These are phyloP conservation scores for Phymastichus coffea DNA, from an alignment of 1,140 invertebrate species.

Conservation along the genomic window DNA sequence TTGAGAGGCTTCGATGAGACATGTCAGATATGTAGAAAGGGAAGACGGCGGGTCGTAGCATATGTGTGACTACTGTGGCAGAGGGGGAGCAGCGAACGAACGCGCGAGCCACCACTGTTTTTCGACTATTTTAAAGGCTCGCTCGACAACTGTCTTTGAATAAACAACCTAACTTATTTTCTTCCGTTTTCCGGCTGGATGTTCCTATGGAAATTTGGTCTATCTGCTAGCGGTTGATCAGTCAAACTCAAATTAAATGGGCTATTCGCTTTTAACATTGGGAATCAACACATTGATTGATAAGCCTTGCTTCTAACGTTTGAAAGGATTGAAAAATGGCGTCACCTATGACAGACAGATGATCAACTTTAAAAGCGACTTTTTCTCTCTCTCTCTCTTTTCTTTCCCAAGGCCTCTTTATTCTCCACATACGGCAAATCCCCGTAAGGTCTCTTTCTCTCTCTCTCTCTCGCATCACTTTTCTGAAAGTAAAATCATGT, in stretches of 20 bases:
- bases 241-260: neutral
- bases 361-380: neutral
- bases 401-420: neutral
- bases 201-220: neutral
- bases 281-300: neutral
- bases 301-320: neutral
- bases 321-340: neutral
- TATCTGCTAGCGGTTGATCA: neutral
- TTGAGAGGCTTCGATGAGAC: slow-evolving; percentile 49
- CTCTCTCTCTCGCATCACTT: slow-evolving; percentile 22
- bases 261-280: neutral
- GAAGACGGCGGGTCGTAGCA: slow-evolving; percentile 40
- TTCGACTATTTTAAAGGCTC: slow-evolving; percentile 15
- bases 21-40: slow-evolving; percentile 43
- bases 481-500: slow-evolving; percentile 55
- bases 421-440: neutral
- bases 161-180: neutral
- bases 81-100: slow-evolving; percentile 37
- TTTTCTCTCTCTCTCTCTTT: neutral
- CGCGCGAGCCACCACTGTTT: slow-evolving; percentile 18
- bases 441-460: slow-evolving; percentile 6
- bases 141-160: neutral
- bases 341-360: neutral
- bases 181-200: neutral
- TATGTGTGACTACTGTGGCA: slow-evolving; percentile 32